Base-by-base conservation (phyloP, 2,888 invertebrate genomes). In the Norana najaformis region DNA sequence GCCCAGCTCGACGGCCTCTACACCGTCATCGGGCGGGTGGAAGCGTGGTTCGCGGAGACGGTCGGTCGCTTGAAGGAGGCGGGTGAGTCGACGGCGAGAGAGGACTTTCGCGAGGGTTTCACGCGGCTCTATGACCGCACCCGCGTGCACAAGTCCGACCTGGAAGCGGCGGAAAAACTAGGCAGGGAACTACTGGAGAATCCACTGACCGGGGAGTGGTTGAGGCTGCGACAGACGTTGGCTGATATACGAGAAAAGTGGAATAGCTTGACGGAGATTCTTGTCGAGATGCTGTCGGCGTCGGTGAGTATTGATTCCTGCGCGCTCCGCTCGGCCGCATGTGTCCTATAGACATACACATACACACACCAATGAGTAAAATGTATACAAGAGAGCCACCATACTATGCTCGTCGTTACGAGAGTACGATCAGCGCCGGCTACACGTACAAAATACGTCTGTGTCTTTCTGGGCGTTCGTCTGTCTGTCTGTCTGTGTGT, bases 231-330 rank as follows among this genome's bases (percentile, higher is more conserved):
- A 90, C 94, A 94, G 90, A 92, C 92, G 20, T 92, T 94, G 47
- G 93, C 93, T 3, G 94, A 93, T 90, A 93, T 94, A 38, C 94
- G 94, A 91, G 92, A 92, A 20, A 94, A 94, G 90, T 94, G 94
- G 94, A 94, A 94, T 91, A 94, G 94, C 88, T 92, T 94, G 41
- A 94, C 94, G 6, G 94, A 94, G 90, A 92, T 94, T 35, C 93
- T 94, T 0, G 94, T 94, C 11, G 94, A 94, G 90, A 94, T 94
- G 90, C 94, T 94, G 0, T 94, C 90, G n/a, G 41, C 90, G 11
- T 82, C 90, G 82, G 90, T 90, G 83, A 88, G 90, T 89, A 34
- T 36, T 85, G 47, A 85, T 85, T 85, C 36, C 36, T 23, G 85
- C 35, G 35, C 3, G 34, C 83, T 83, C 35, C 34, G 83, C 34